Conservation (phyloP, 2,113 vertebrate genomes). For the Pitta sordida region DNA sequence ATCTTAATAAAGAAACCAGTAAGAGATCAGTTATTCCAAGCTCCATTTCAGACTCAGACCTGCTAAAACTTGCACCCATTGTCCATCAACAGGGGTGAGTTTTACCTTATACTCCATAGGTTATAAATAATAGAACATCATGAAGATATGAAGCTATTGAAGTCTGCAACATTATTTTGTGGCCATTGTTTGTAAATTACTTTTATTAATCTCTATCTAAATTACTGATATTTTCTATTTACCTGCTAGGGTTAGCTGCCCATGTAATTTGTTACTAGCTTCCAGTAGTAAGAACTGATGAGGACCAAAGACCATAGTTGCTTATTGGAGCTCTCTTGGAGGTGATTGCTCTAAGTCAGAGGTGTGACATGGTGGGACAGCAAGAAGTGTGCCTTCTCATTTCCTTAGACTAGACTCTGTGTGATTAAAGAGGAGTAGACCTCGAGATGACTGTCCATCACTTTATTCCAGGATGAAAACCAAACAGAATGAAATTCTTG, state of each 20-base stretch:
- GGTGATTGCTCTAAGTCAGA: not conserved
- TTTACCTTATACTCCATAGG: not conserved
- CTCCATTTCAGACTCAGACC: not conserved
- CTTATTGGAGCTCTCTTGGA: not conserved
- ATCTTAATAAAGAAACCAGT: not conserved
- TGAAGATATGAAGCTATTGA: not conserved
- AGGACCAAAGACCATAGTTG: not conserved
- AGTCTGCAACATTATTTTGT: not conserved
- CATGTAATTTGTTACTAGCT: not conserved
- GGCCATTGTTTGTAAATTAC: not conserved
- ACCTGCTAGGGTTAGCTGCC: not conserved
- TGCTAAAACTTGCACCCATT: not conserved
- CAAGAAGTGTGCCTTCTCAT: not conserved
- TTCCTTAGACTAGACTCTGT: not conserved
- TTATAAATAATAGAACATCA: not conserved
- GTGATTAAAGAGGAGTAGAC: not conserved
- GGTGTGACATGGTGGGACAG: not conserved
- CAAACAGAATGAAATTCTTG: not conserved
- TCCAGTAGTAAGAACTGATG: not conserved
- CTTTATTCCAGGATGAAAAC: not conserved
- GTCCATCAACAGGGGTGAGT: not conserved
- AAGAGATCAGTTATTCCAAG: not conserved
- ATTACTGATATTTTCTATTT: not conserved
- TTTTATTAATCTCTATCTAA: not conserved
- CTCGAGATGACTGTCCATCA: not conserved